Evolutionary conservation across 1,140 invertebrate genomes (phyloP).

Genomic region (Caenorhabditis remanei): DNA sequence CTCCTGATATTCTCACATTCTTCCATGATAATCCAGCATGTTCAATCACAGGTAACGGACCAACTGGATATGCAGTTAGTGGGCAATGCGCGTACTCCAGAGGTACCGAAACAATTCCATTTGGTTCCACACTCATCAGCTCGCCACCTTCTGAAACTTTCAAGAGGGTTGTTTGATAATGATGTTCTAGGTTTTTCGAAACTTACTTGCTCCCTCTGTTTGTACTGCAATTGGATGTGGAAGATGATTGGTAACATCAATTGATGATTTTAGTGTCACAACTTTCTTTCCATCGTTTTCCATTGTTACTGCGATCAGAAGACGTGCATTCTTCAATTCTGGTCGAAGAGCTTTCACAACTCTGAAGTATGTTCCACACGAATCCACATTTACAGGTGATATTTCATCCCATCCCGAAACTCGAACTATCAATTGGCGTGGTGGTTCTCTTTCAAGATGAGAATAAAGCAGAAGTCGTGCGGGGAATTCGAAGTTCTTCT

Average conservation of each 20-base stretch:
- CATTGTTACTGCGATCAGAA: conserved; percentile 89
- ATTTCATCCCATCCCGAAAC: conserved; percentile 91
- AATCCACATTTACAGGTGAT: conserved; percentile 89
- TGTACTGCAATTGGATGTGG: conserved; percentile 62
- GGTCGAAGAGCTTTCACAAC: conserved; percentile 53
- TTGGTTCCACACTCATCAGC: conserved; percentile 44
- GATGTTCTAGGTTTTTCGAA: background rate
- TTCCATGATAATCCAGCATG: conserved; percentile 55
- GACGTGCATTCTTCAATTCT: conserved; percentile 79
- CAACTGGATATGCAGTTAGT: conserved; percentile 41
- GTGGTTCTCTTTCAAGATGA: conserved; percentile 59
- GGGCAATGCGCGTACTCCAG: conserved; percentile 38
- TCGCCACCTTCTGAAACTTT: conserved; percentile 34
- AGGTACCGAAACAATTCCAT: conserved; percentile 37
- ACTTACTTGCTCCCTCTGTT: conserved; percentile 4
- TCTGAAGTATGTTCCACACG: conserved; percentile 92
- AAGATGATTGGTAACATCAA: conserved; percentile 85
- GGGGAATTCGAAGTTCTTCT: conserved; percentile 70
- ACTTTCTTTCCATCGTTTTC: conserved; percentile 93
- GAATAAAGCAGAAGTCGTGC: conserved; percentile 64
- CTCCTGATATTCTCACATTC: conserved; percentile 32
- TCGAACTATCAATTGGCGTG: conserved; percentile 88
- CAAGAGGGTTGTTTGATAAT: background rate
- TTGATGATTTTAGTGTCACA: conserved; percentile 92
- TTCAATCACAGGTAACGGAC: conserved; percentile 43